phyloP scores from a whole-genome alignment of 2,797 vertebrate species.

The Phalanger gymnotis region DNA sequence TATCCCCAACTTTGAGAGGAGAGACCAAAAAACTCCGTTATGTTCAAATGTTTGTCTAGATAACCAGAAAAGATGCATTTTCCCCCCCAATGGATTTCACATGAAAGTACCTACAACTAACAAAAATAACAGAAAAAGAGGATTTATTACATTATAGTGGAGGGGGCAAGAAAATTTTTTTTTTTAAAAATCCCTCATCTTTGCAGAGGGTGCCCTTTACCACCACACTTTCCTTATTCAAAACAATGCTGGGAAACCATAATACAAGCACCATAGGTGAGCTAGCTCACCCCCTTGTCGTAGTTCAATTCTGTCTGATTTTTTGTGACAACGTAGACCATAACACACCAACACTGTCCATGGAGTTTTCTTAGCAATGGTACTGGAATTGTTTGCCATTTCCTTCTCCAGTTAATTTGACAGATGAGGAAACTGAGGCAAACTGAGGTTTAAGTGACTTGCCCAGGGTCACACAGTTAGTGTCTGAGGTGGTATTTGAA shows the following conservation, averaged over 20 bases:
- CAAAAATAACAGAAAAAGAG: neutral
- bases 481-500: neutral
- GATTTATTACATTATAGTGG: neutral
- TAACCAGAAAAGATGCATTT: conserved; percentile 16
- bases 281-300: neutral
- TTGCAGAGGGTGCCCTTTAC: too few relatives aligned
- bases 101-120: neutral
- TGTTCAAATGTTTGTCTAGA: neutral
- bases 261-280: neutral
- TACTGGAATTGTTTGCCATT: neutral
- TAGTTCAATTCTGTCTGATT: neutral
- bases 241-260: conserved; percentile 15
- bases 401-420: neutral
- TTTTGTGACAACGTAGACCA: neutral
- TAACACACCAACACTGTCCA: neutral
- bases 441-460: neutral
- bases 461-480: neutral
- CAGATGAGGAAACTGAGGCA: neutral
- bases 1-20: conserved; percentile 6
- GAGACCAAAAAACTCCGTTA: neutral
- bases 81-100: neutral
- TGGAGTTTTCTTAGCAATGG: neutral
- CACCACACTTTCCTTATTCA: conserved; percentile 10
- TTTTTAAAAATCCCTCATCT: neutral
- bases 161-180: too few relatives aligned